Base-by-base conservation (phyloP, 2,888 invertebrate species). In the Imbricaverruca yamaguchii region DNA sequence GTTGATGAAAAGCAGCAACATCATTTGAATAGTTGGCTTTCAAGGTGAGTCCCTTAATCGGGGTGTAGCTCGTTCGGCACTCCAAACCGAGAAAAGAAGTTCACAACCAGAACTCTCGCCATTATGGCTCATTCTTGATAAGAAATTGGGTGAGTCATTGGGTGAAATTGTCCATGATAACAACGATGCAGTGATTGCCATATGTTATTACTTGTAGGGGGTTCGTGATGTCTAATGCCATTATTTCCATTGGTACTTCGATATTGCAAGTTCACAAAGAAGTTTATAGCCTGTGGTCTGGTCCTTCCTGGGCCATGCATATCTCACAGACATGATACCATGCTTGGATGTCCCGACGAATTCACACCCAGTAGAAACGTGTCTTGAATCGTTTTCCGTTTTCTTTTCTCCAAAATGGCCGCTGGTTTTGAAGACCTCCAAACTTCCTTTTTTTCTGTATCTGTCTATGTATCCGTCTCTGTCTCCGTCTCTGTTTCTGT, bases 1-100 rank as follows among this genome's bases (percentile, higher is more conserved):
- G 4, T 39, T 39, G 39, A 39, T 39, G 39, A 63, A 21, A 63
- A 7, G 63, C 21, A 10, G n/a, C 63, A 63, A n/a, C 63, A 63
- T n/a, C 4, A 1, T 10, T 63, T 21, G n/a, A 63, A 63, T 4
- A 63, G 21, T 21, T 21, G 21, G n/a, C 63, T 21, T 21, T 63
- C 63, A n/a, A 63, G n/a, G 21, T 63, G n/a, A 8, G 7, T 15
- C 82, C 69, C 21, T 82, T 81, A 59, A 53, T 81, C 81, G 4
- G 81, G 74, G 18, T 25, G 77, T 0, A 81, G 61, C 57, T 81
- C 81, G 18, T 11, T 0, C 8, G 81, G 81, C 18, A 81, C 61
- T 9, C 81, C 63, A 21, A 81, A 81, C 10, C 78, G 63, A 9
- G 77, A 13, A n/a, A 81, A 78, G 57, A 81, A 79, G 7, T 65